Conservation (phyloP, 2,797 vertebrate species). For the Malacoctenus gilli region DNA sequence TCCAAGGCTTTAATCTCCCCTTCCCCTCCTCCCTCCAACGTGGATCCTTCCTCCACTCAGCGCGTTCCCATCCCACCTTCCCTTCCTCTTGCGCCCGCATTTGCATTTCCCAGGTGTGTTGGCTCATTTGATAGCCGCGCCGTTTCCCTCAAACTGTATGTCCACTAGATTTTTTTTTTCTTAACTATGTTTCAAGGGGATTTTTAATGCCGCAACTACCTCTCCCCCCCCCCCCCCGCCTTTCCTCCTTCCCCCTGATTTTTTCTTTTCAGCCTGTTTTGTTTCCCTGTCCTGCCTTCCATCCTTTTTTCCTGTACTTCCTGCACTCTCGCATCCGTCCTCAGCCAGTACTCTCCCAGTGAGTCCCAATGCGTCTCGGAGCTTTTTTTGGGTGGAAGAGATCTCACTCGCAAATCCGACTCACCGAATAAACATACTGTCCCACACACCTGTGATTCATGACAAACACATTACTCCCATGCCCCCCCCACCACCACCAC, state of each 20-base stretch:
- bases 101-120: conserved; percentile 58
- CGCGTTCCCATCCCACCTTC: conserved; percentile 9
- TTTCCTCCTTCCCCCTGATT: conserved; percentile 4
- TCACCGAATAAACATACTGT: conserved; percentile 27
- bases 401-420: conserved; percentile 33
- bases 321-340: background rate
- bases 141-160: conserved; percentile 8
- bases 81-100: conserved; percentile 16
- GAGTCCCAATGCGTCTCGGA: conserved; percentile 15
- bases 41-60: conserved; percentile 20
- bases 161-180: conserved; percentile 17
- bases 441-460: conserved; percentile 36
- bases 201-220: conserved; percentile 22
- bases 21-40: conserved; percentile 14
- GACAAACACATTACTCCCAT: conserved; percentile 25
- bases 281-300: background rate
- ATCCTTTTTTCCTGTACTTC: conserved; percentile 8
- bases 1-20: conserved; percentile 39
- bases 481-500: conserved; percentile 25
- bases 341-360: conserved; percentile 40
- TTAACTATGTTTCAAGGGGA: conserved; percentile 2
- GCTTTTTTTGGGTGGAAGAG: conserved; percentile 25
- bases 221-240: conserved; percentile 6
- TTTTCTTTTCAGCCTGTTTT: conserved; percentile 14
- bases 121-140: conserved; percentile 12